phyloP scores from a whole-genome alignment of 2,888 invertebrate genomes.

The Caenorhabditis doughertyi region DNA sequence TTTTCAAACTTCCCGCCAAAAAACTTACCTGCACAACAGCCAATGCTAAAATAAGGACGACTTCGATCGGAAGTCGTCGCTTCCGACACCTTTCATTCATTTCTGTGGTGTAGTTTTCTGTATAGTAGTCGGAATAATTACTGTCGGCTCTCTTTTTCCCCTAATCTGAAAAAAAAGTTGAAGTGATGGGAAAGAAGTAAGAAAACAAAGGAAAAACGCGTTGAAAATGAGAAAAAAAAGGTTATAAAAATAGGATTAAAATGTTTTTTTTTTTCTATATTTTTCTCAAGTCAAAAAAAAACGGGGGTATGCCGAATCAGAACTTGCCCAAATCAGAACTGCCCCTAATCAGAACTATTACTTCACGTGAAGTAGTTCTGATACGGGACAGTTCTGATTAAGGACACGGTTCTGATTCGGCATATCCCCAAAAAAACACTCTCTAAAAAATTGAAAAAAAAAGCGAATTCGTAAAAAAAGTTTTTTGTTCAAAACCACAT shows the following conservation, averaged over 20 bases:
- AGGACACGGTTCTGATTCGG: no score
- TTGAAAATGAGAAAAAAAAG: slow-evolving; percentile 8
- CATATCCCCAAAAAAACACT: no score
- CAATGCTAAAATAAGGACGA: slow-evolving; percentile 12
- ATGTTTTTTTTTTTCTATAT: neutral
- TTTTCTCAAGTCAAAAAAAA: no score
- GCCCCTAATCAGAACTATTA: no score
- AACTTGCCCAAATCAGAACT: no score
- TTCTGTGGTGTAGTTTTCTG: slow-evolving; percentile 23
- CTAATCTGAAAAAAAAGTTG: neutral
- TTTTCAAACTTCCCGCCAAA: no score
- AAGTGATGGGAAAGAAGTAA: neutral
- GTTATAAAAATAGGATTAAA: neutral
- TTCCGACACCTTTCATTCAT: slow-evolving; percentile 49
- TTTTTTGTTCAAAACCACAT: no score
- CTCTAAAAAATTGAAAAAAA: no score
- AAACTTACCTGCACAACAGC: slow-evolving; percentile 1
- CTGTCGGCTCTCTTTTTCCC: slow-evolving; percentile 5
- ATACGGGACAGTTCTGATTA: no score
- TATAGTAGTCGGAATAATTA: slow-evolving; percentile 48
- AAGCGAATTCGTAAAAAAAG: no score
- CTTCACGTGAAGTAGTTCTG: no score
- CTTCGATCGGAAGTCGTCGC: slow-evolving; percentile 39
- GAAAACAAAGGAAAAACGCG: neutral
- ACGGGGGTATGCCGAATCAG: no score